Evolutionary conservation across 2,113 vertebrate species (phyloP).

Genomic region (Pyxicephalus adspersus): DNA sequence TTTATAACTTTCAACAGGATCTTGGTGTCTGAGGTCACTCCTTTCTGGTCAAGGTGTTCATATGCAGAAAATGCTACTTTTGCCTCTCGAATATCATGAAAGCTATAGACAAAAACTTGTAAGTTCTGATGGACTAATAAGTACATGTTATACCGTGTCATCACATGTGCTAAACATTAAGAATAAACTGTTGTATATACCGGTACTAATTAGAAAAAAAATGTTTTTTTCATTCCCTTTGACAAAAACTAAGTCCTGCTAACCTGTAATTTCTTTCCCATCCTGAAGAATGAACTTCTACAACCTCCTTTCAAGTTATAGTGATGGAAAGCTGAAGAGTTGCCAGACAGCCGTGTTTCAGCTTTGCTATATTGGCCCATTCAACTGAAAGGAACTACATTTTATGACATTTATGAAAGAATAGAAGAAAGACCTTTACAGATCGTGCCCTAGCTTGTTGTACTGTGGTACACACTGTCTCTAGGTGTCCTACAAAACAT

Average conservation of each 20-base stretch:
- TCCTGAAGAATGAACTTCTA: slow-evolving; percentile 5
- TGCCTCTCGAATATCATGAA: slow-evolving; percentile 45
- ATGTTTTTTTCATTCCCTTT: slow-evolving; percentile 4
- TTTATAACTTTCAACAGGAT: slow-evolving; percentile 51
- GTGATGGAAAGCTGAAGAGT: slow-evolving; percentile 11
- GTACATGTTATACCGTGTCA: background rate
- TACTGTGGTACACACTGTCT: background rate
- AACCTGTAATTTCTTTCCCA: slow-evolving; percentile 12
- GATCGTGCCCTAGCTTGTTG: slow-evolving; percentile 10
- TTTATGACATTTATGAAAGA: slow-evolving; percentile 45
- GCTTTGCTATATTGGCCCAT: background rate
- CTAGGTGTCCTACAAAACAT: slow-evolving; percentile 5
- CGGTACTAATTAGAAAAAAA: background rate
- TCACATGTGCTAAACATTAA: slow-evolving; percentile 8
- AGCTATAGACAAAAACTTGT: slow-evolving; percentile 32
- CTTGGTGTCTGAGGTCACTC: slow-evolving; percentile 19
- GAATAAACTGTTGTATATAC: background rate
- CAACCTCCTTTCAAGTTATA: slow-evolving; percentile 24
- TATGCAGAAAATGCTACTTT: slow-evolving; percentile 51
- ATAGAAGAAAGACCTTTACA: slow-evolving; percentile 19
- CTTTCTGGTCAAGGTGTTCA: slow-evolving; percentile 52
- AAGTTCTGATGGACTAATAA: background rate
- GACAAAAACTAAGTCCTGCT: background rate
- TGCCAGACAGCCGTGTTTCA: slow-evolving; percentile 18
- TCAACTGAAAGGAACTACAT: slow-evolving; percentile 32